Percentiles rank a stretch among this genome's conserved stretches.
These are phyloP conservation scores for Gasteruption jaculator DNA, from an alignment of 2,888 invertebrate genomes.

Conservation along the genomic window DNA sequence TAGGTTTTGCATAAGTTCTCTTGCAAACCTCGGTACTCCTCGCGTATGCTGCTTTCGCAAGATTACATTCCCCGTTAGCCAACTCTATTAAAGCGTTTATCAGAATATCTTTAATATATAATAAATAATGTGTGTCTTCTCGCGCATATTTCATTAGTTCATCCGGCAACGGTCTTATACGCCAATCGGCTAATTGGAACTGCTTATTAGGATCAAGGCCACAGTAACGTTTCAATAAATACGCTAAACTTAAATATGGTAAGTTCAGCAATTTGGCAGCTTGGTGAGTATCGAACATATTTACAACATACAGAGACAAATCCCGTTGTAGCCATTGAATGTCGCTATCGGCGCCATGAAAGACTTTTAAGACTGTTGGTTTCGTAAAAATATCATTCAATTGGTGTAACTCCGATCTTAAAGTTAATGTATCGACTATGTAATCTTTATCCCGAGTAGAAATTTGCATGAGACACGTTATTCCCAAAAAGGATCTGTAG, in stretches of 20 bases:
- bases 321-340: conserved; percentile 94
- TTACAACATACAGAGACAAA: conserved; percentile 90
- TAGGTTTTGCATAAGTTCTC: conserved; percentile 76
- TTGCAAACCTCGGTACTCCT: conserved; percentile 72
- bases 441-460: conserved; percentile 80
- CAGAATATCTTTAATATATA: conserved; percentile 82
- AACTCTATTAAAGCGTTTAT: conserved; percentile 67
- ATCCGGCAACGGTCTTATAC: conserved; percentile 71
- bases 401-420: conserved; percentile 76
- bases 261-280: conserved; percentile 74
- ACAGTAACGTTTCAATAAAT: conserved; percentile 76
- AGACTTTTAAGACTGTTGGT: conserved; percentile 85
- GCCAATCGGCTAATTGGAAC: conserved; percentile 73
- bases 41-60: conserved; percentile 68
- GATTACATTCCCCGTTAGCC: conserved; percentile 62
- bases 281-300: conserved; percentile 94
- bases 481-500: conserved; percentile 86
- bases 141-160: conserved; percentile 83
- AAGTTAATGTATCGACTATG: conserved; percentile 78
- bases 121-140: conserved; percentile 90
- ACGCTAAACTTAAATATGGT: conserved; percentile 69
- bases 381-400: conserved; percentile 90
- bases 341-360: conserved; percentile 89
- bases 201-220: conserved; percentile 78
- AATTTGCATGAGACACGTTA: conserved; percentile 94